A percentile compares a stretch with the other conserved stretches of the same genome.
These are phyloP conservation scores for Pogonus chalceus DNA, from an alignment of 1,140 invertebrate species.

Conservation along the genomic window DNA sequence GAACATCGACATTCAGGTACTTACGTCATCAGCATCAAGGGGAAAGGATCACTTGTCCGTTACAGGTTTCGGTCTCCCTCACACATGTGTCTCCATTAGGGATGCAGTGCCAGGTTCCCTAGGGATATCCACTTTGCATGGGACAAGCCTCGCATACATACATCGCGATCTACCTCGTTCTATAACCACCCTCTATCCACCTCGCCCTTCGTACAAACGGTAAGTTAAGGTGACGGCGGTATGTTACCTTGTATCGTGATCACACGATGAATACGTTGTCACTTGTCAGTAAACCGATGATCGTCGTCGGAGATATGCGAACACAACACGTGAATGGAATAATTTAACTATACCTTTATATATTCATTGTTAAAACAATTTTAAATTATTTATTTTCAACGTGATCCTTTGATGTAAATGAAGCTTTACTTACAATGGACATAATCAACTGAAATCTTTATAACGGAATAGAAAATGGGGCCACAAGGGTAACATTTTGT, in stretches of 20 bases:
- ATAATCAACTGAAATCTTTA: neutral
- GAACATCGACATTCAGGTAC: no score
- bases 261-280: constrained; percentile 1
- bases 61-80: constrained; percentile 2
- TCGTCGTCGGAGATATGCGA: neutral
- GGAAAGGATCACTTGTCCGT: neutral
- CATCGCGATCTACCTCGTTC: neutral
- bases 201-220: neutral
- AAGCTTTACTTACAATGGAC: no score
- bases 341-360: no score
- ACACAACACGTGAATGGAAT: neutral
- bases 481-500: neutral
- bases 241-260: neutral
- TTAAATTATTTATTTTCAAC: no score
- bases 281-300: neutral
- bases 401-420: no score
- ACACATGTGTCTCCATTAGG: constrained; percentile 4
- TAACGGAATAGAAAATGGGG: neutral
- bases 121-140: constrained; percentile 5
- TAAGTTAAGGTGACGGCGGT: neutral
- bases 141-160: constrained; percentile 4
- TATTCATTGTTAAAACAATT: no score
- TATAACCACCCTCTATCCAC: neutral
- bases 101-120: neutral
- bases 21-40: no score